Evolutionary conservation across 2,113 vertebrate genomes (phyloP), one percentile per base, ranked within the genome.

Genomic region (Mola mola): DNA sequence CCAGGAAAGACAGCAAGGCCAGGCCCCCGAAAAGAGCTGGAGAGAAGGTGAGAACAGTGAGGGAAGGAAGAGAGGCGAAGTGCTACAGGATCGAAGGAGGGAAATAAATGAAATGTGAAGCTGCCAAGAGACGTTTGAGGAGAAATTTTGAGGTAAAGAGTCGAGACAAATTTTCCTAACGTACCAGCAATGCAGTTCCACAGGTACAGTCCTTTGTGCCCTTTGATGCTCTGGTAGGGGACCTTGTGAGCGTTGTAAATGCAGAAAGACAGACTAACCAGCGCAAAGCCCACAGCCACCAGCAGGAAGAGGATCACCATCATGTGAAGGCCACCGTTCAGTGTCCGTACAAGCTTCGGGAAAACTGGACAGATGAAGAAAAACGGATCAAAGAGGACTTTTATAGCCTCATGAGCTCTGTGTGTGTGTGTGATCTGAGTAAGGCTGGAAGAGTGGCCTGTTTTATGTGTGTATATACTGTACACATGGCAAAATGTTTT

Each of bases 191-290:
- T 91, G 42, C 93, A 53, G 66, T 98, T 99, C 96, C 97, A 99
- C n/a, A 99, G 86, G 71, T 95, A 96, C 33, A 96, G 89, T 68
- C 97, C 97, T 33, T 93, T 91, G 31, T 94, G 95, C 42, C 97
- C 97, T 12, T 95, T 96, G 84, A 99, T 93, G 60, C 96, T 95
- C 49, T 94, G 94, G 78, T 96, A 98, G 6, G 97, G 97, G 52
- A 96, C 94, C 84, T 94, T 95, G 31, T 94, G 89, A 69, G 94
- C 85, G 2, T 99, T 99, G 80, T 97, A 95, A 65, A 98, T 90
- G 72, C 94, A 96, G 81, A 96, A 96, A 56, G 95, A 96, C 66
- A 94, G 91, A 87, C 95, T 97, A 90, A 97, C 91, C 83, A 96
- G 70, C 6, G 95, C 93, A 52, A 98, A 93, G 19, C 83, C 90